phyloP scores from a whole-genome alignment of 2,888 invertebrate species.

The Aporophyla nigra region DNA sequence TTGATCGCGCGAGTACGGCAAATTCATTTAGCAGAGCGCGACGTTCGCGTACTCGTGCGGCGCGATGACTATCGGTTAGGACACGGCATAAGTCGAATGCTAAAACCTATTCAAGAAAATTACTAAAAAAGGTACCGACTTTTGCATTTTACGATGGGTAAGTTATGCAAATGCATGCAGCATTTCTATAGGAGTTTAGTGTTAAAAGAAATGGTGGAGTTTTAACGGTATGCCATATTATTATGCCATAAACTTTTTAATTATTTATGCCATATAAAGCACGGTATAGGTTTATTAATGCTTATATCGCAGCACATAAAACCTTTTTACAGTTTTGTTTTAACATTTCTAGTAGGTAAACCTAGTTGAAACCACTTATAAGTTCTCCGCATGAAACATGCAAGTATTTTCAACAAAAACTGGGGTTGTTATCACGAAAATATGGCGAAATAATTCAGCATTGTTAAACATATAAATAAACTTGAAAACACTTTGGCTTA shows the following conservation, averaged over 20 bases:
- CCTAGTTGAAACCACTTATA: background rate
- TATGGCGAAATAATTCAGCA: slow-evolving; percentile 12
- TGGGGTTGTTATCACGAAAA: background rate
- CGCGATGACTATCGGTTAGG: background rate
- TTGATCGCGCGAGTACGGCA: background rate
- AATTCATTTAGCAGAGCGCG: background rate
- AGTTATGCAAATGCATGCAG: background rate
- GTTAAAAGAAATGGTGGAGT: slow-evolving; percentile 3
- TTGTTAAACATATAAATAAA: slow-evolving; percentile 21
- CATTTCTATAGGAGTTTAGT: background rate
- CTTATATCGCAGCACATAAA: slow-evolving; percentile 6
- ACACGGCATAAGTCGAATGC: background rate
- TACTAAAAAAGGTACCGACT: background rate
- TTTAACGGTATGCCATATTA: background rate
- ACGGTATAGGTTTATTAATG: background rate
- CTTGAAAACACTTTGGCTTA: slow-evolving; percentile 8
- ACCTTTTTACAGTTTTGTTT: background rate
- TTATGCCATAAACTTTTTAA: background rate
- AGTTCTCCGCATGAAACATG: background rate
- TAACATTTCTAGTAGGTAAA: background rate
- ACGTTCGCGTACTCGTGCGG: background rate
- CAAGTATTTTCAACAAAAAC: slow-evolving; percentile 2
- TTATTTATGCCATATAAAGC: slow-evolving; percentile 4
- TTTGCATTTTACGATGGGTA: background rate
- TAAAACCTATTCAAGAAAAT: background rate